phyloP scores from a whole-genome alignment of 2,113 vertebrate species.

The Lophura nycthemera region DNA sequence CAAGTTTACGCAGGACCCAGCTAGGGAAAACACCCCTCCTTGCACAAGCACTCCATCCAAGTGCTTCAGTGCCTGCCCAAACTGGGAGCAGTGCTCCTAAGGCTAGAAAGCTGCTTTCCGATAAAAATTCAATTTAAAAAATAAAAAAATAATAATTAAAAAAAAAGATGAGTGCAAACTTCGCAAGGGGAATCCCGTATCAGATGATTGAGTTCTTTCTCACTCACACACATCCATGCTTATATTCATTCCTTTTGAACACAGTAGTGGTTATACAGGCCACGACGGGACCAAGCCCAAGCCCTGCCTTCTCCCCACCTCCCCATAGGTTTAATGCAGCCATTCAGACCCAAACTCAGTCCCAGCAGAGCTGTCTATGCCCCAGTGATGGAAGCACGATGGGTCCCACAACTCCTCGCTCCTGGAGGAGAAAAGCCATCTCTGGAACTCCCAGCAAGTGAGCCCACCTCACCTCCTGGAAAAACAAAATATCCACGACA shows the following conservation, averaged over 20 bases:
- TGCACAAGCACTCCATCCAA: neutral
- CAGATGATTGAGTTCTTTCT: neutral
- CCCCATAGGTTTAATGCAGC: fast-evolving
- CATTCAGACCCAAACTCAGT: neutral
- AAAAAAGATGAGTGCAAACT: neutral
- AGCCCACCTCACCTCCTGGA: neutral
- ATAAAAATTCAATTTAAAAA: neutral
- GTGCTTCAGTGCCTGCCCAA: neutral
- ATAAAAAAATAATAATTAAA: neutral
- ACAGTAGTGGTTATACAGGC: neutral
- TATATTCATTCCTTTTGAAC: neutral
- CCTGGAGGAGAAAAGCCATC: neutral
- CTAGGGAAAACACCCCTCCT: neutral
- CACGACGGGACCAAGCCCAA: neutral
- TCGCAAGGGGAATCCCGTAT: constrained; percentile 1
- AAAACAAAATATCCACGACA: neutral
- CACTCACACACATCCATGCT: neutral
- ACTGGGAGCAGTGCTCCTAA: neutral
- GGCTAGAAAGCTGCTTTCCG: constrained; percentile 9
- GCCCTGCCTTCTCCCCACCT: neutral
- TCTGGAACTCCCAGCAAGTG: neutral
- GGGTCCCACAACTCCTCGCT: neutral
- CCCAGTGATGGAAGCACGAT: fast-evolving
- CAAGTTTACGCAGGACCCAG: constrained; percentile 37
- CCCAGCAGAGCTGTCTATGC: neutral